Evolutionary conservation across 2,888 invertebrate species (phyloP).

Genomic region (Oscheius sp.): DNA sequence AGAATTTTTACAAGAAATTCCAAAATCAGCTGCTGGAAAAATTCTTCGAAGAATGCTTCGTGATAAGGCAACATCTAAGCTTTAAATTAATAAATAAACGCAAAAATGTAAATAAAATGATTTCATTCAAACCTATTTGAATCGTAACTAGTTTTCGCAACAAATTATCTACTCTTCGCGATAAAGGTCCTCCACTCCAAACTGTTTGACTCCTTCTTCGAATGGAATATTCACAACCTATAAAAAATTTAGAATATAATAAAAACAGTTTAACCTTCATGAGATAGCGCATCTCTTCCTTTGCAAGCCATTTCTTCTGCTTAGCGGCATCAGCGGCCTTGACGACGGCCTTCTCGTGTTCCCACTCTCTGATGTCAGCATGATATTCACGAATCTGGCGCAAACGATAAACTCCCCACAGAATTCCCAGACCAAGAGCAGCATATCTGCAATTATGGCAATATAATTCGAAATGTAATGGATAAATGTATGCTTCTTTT

Average conservation of each 20-base stretch:
- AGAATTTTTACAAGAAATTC: slow-evolving; percentile 79
- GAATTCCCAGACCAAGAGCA: slow-evolving; percentile 66
- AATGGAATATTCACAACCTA: slow-evolving; percentile 66
- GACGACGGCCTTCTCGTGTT: slow-evolving; percentile 68
- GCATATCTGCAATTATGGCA: slow-evolving; percentile 50
- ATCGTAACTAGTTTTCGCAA: background rate
- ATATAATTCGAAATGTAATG: too few species aligned
- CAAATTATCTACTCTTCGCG: slow-evolving; percentile 56
- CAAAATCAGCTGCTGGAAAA: slow-evolving; percentile 82
- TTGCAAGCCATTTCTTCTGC: slow-evolving; percentile 69
- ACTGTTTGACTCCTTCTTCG: slow-evolving; percentile 68
- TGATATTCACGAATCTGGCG: slow-evolving; percentile 65
- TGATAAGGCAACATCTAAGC: slow-evolving; percentile 30
- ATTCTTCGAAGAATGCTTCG: slow-evolving; percentile 77
- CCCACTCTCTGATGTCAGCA: slow-evolving; percentile 68
- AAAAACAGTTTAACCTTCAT: slow-evolving; percentile 53
- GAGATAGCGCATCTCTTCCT: slow-evolving; percentile 68
- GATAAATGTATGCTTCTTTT: background rate
- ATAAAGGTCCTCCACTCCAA: slow-evolving; percentile 68
- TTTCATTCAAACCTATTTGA: slow-evolving; percentile 13
- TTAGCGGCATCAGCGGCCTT: slow-evolving; percentile 62
- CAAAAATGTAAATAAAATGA: slow-evolving; percentile 18
- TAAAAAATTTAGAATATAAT: background rate
- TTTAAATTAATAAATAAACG: slow-evolving; percentile 5
- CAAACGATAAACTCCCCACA: slow-evolving; percentile 61